Evolutionary conservation across 1,140 invertebrate species (phyloP), one percentile per base, ranked within the genome.

Genomic region (Adoxophyes honmai): DNA sequence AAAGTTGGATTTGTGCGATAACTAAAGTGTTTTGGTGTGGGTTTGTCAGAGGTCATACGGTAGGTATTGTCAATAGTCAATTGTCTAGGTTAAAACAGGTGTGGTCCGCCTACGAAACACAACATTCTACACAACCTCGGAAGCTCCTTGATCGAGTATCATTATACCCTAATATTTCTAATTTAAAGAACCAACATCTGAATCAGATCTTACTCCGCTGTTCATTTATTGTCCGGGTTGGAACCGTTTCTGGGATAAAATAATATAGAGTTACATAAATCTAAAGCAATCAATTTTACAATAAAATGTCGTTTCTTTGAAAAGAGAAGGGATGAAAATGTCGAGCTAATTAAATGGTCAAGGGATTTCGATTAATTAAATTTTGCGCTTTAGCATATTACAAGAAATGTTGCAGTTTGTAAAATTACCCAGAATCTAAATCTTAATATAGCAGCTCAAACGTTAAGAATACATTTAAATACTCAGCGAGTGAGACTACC

Each of bases 61-160:
- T 86, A 83, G 74, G 78, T 86, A 83, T 85, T 86, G 83, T 86
- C 83, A 86, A 86, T 71, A 70, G 67, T 75, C 56, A 67, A 64
- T 75, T 67, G 73, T 76, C 67, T 72, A 70, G 57, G 52, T 54
- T 64, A 60, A 68, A 70, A 68, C 52, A 52, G 54, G 55, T 61
- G 63, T 68, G 67, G 71, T 75, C 71, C 71, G 60, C 64, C 57
- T 67, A 67, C 59, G 69, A 74, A 66, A 75, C 64, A 75, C 64
- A 75, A 72, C 63, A 72, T 60, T 64, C 76, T 73, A 83, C 80
- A 83, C 82, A 83, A 83, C 80, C 80, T 75, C 66, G 70, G 71
- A 86, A 83, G 82, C 81, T 85, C 81, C 63, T 68, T 55, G 35
- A 67, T 52, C 21, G 21, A 28, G 21, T 57, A 64, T 54, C 42